A percentile compares a stretch with the other conserved stretches of the same genome.
These are phyloP conservation scores for Calonectris borealis DNA, from an alignment of 2,113 vertebrate genomes.

Conservation along the genomic window DNA sequence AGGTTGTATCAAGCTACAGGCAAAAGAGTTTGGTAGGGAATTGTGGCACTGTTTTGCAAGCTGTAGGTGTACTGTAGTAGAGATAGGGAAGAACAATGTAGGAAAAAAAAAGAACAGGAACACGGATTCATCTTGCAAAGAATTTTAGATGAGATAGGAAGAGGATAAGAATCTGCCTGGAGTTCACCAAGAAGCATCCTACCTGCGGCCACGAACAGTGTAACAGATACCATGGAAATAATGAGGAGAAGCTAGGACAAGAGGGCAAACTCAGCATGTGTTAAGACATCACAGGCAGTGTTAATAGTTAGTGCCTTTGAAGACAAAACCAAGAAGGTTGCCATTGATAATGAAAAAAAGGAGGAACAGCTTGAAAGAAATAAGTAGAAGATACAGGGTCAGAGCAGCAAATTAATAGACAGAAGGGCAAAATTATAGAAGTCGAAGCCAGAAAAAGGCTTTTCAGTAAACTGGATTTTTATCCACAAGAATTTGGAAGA, in stretches of 20 bases:
- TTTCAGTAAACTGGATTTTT: background rate
- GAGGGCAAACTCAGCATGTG: background rate
- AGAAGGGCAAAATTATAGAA: background rate
- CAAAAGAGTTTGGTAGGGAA: background rate
- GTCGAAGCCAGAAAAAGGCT: background rate
- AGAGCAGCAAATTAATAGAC: background rate
- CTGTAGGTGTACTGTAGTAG: background rate
- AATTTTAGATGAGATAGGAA: background rate
- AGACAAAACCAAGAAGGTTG: background rate
- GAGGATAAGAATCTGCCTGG: background rate
- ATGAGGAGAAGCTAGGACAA: background rate
- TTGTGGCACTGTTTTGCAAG: background rate
- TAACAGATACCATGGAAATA: background rate
- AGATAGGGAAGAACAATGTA: background rate
- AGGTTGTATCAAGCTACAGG: background rate
- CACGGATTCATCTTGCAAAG: background rate
- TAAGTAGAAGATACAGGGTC: background rate
- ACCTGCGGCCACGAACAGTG: rapidly evolving
- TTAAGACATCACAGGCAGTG: background rate
- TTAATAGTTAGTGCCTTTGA: background rate
- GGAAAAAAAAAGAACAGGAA: background rate
- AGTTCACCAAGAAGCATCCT: background rate
- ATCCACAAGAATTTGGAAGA: background rate
- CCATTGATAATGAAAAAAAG: background rate
- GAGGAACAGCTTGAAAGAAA: background rate